Conservation (phyloP, 2,113 vertebrate genomes). For the Peucedramus taeniatus region DNA sequence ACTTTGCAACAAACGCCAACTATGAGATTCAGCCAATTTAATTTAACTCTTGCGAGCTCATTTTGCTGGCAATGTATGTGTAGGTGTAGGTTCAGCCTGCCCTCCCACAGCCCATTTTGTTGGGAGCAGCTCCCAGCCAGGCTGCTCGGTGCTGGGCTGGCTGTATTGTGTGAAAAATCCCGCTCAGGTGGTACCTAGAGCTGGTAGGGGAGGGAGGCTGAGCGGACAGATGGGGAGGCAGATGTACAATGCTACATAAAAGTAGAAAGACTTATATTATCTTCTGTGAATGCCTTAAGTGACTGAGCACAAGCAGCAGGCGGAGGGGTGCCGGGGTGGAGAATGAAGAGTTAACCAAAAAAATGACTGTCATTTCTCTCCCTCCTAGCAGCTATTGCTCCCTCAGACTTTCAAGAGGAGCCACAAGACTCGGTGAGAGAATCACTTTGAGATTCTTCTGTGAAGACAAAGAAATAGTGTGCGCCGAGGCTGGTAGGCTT, state of each 20-base stretch:
- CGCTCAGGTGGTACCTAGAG: conserved; percentile 57
- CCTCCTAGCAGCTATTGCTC: conserved; percentile 38
- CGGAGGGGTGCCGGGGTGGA: not conserved
- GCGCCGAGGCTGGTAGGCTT: conserved; percentile 64
- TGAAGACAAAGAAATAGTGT: conserved; percentile 70
- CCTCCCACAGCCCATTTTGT: conserved; percentile 1
- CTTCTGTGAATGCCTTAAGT: conserved; percentile 33
- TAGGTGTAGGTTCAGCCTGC: not conserved
- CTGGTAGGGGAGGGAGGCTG: conserved; percentile 28
- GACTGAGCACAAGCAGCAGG: conserved; percentile 11
- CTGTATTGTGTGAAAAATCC: conserved; percentile 38
- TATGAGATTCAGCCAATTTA: conserved; percentile 60
- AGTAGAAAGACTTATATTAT: conserved; percentile 66
- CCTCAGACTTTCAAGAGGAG: conserved; percentile 52
- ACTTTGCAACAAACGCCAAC: conserved; percentile 71
- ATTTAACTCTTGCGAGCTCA: conserved; percentile 69
- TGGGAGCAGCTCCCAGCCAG: conserved; percentile 4
- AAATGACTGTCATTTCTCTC: conserved; percentile 36
- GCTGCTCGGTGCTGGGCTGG: not conserved
- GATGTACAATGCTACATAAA: conserved; percentile 70
- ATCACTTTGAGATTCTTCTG: conserved; percentile 56
- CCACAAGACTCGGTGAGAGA: conserved; percentile 24
- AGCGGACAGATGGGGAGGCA: conserved; percentile 77
- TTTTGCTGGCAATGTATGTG: not conserved
- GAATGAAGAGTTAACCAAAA: conserved; percentile 48